Evolutionary conservation across 2,888 invertebrate genomes (phyloP).

Genomic region (Neria commutata): DNA sequence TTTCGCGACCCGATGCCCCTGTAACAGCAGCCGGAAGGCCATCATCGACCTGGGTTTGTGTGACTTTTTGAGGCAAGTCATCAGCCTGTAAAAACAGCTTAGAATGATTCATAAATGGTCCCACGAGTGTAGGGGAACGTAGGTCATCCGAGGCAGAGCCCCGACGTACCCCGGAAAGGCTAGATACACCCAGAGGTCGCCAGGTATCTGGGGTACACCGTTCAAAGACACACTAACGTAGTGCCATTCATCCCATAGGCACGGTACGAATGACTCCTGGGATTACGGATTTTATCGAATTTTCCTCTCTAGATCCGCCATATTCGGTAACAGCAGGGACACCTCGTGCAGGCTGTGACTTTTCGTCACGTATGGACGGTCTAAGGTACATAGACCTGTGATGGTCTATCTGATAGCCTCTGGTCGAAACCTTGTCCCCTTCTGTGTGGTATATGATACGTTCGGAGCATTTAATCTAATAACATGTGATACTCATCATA

Average conservation of each 20-base stretch:
- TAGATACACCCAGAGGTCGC: slow-evolving; percentile 29
- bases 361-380: slow-evolving; percentile 24
- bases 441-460: too few relatives aligned
- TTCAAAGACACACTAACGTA: slow-evolving; percentile 34
- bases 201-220: slow-evolving; percentile 35
- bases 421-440: too few relatives aligned
- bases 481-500: too few relatives aligned
- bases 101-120: slow-evolving; percentile 16
- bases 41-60: too few relatives aligned
- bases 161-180: slow-evolving; percentile 32
- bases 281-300: slow-evolving; percentile 34
- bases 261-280: too few relatives aligned
- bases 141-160: slow-evolving; percentile 31
- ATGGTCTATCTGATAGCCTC: too few relatives aligned
- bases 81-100: neutral
- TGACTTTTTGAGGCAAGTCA: slow-evolving; percentile 1
- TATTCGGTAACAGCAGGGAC: slow-evolving; percentile 30
- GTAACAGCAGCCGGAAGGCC: neutral
- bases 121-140: slow-evolving; percentile 30
- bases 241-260: too few relatives aligned
- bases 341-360: slow-evolving; percentile 34
- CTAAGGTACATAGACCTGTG: too few relatives aligned
- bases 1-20: neutral
- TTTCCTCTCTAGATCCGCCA: too few relatives aligned
- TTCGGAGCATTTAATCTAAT: too few relatives aligned